Evolutionary conservation across 1,140 invertebrate genomes (phyloP), one percentile per base, ranked within the genome.

Genomic region (Euwallacea similis): DNA sequence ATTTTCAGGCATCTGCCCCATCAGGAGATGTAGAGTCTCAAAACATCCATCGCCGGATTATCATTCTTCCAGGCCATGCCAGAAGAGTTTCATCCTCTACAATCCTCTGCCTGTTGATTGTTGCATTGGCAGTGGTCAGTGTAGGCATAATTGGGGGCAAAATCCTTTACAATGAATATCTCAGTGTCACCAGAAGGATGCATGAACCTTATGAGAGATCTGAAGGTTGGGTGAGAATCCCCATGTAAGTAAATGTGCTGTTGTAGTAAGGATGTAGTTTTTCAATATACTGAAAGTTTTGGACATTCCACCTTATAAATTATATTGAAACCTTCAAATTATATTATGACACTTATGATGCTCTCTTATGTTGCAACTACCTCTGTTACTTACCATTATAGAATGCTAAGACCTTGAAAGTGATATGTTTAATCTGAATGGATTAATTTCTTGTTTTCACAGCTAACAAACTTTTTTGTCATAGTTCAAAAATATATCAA

Each of bases 141-240:
- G 86, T 91, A 75, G 91, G 91, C 7, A 87, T 94, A 42, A 85
- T 92, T 61, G 88, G 89, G 33, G 93, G 92, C 11, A 84, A 91
- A 50, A 90, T 90, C 76, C 82, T 95, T 21, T 94, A 94, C 81
- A 87, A 87, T n/a, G 87, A 92, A 66, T 91, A 92, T 79, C 83
- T 88, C 2, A 86, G 86, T 43, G 82, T 84, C 44, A 85, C 91
- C 88, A 78, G 46, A 42, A 54, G 55, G 33, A 63, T 64, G 42
- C 16, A 63, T 8, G 16, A 42, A 10, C 7, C 64, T 15, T 58
- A 54, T 54, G 33, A 47, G 10, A 56, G 33, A 44, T 60, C 69
- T 9, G 42, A 66, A 47, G 71, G 71, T 60, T 74, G 66, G 70
- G 70, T 71, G 21, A 58, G 53, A 44, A 72, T 75, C 55, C 74